phyloP scores from a whole-genome alignment of 2,113 vertebrate species.

The Dicrurus megarhynchus region DNA sequence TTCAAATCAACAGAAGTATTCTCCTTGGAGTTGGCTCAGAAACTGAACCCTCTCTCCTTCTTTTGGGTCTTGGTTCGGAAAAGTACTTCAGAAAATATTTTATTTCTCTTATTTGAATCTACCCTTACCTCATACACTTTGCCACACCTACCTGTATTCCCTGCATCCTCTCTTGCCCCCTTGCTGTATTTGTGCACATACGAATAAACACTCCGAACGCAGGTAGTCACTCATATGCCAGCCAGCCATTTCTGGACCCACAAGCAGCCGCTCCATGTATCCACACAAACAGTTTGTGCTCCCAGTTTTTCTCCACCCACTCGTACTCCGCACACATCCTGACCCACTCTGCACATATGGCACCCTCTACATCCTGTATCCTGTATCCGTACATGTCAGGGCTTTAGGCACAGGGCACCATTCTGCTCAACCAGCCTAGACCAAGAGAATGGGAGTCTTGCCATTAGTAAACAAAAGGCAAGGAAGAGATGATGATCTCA shows the following conservation, averaged over 20 bases:
- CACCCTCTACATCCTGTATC: neutral
- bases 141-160: neutral
- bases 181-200: neutral
- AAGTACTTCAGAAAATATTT: neutral
- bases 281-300: neutral
- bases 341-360: neutral
- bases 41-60: neutral
- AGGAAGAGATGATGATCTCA: neutral
- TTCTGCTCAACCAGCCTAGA: neutral
- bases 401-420: neutral
- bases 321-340: neutral
- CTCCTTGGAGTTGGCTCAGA: neutral
- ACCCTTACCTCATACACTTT: neutral
- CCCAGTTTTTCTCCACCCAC: neutral
- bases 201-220: neutral
- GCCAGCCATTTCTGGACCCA: neutral
- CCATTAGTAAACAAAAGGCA: neutral
- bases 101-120: neutral
- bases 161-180: neutral
- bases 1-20: neutral
- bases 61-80: neutral
- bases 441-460: neutral
- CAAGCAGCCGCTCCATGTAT: neutral
- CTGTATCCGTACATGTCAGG: neutral
- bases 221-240: neutral